A percentile compares a stretch with the other conserved stretches of the same genome.
Evolutionary conservation across 2,888 invertebrate species (phyloP).

Genomic region (Xanthorhoe spadicearia): DNA sequence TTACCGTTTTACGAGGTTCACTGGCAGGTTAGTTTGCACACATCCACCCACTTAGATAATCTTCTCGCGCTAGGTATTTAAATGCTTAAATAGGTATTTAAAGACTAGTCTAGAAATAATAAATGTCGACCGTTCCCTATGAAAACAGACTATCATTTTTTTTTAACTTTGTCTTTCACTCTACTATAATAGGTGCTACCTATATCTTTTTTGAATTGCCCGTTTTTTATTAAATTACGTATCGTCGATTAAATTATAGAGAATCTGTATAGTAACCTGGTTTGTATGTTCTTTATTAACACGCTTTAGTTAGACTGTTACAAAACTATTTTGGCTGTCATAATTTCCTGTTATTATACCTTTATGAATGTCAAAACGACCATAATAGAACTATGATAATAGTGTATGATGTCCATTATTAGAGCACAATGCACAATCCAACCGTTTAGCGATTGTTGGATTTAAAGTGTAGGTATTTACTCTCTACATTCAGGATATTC

Average conservation of each 20-base stretch:
- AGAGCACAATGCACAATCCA: constrained; percentile 53
- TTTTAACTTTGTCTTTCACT: no score
- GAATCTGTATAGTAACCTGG: no score
- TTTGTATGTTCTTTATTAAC: neutral
- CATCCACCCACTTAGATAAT: no score
- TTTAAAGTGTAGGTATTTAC: constrained; percentile 31
- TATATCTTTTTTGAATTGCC: no score
- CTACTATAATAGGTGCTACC: no score
- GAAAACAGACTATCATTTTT: no score
- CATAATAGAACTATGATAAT: constrained; percentile 21
- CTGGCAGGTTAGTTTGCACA: neutral
- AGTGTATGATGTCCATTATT: constrained; percentile 53
- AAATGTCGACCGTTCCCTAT: no score
- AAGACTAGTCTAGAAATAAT: no score
- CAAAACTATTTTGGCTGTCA: constrained; percentile 52
- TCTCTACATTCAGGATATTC: no score
- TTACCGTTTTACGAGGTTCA: constrained; percentile 9
- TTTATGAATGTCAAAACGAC: constrained; percentile 46
- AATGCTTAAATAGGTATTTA: neutral
- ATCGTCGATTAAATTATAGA: no score
- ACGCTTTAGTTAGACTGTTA: neutral
- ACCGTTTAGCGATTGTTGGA: constrained; percentile 51
- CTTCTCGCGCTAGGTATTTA: no score
- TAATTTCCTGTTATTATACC: constrained; percentile 59
- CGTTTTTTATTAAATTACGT: no score